phyloP scores from a whole-genome alignment of 2,888 invertebrate species.

The Luperina testacea region DNA sequence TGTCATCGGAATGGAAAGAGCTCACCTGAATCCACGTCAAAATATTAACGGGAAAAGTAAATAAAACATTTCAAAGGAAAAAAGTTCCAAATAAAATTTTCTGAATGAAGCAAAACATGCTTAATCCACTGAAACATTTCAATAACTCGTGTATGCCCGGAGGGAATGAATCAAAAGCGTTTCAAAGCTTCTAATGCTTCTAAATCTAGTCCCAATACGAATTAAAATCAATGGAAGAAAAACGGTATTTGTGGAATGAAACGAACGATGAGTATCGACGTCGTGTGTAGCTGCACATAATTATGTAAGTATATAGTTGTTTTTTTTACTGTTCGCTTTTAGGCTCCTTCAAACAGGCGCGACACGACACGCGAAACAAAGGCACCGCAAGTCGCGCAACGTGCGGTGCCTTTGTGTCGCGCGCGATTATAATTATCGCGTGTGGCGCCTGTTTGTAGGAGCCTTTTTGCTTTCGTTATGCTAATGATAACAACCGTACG shows the following conservation, averaged over 20 bases:
- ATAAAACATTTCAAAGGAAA: neutral
- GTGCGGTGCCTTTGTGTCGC: no score
- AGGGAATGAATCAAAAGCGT: neutral
- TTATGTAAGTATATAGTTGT: no score
- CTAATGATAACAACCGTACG: neutral
- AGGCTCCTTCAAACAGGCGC: no score
- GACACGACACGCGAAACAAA: no score
- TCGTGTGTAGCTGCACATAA: neutral
- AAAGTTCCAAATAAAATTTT: neutral
- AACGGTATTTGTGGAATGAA: slow-evolving; percentile 12
- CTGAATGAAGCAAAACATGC: neutral
- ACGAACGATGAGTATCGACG: neutral
- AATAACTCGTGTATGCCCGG: neutral
- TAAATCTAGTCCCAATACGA: slow-evolving; percentile 17
- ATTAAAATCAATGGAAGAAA: slow-evolving; percentile 16
- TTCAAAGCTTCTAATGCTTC: slow-evolving; percentile 26
- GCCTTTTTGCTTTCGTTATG: neutral
- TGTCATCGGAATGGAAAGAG: neutral
- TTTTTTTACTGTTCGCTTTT: neutral
- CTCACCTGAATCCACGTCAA: no score
- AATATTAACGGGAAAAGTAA: neutral
- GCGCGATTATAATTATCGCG: no score
- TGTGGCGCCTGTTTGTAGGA: no score
- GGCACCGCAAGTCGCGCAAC: no score
- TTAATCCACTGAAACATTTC: slow-evolving; percentile 12